phyloP scores from a whole-genome alignment of 2,797 vertebrate genomes.

The Galago senegalensis region DNA sequence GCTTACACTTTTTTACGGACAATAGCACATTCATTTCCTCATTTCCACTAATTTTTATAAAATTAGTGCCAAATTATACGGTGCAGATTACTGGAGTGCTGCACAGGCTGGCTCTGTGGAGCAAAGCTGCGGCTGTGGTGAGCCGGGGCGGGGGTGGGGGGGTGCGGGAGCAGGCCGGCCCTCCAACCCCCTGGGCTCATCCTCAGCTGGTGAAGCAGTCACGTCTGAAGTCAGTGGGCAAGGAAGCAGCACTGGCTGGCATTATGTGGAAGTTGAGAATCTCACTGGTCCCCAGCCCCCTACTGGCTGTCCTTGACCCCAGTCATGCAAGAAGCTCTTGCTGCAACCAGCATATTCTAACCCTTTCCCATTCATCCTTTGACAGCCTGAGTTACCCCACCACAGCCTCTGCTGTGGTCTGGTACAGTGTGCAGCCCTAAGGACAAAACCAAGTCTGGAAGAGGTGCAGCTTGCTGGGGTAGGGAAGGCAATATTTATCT shows the following conservation, averaged over 20 bases:
- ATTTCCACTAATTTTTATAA: constrained; percentile 13
- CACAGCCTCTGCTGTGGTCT: background rate
- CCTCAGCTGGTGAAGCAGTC: background rate
- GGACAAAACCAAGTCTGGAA: background rate
- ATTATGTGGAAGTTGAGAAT: background rate
- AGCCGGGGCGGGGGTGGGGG: too few species aligned
- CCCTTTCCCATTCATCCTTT: background rate
- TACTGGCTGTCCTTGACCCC: background rate
- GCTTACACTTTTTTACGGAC: background rate
- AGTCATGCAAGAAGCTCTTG: background rate
- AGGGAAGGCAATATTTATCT: background rate
- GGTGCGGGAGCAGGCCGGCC: background rate
- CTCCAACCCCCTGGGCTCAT: background rate
- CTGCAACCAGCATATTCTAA: too few species aligned
- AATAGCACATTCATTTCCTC: background rate
- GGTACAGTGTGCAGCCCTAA: too few species aligned
- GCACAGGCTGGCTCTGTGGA: background rate
- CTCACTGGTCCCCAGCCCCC: background rate
- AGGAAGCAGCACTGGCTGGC: accelerated
- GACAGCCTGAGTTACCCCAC: background rate
- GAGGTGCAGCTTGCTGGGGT: too few species aligned
- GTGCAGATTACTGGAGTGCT: background rate
- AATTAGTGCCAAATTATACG: background rate
- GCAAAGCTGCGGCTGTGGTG: background rate
- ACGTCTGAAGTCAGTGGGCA: background rate